phyloP scores from a whole-genome alignment of 2,113 vertebrate species.

The Felis chaus region DNA sequence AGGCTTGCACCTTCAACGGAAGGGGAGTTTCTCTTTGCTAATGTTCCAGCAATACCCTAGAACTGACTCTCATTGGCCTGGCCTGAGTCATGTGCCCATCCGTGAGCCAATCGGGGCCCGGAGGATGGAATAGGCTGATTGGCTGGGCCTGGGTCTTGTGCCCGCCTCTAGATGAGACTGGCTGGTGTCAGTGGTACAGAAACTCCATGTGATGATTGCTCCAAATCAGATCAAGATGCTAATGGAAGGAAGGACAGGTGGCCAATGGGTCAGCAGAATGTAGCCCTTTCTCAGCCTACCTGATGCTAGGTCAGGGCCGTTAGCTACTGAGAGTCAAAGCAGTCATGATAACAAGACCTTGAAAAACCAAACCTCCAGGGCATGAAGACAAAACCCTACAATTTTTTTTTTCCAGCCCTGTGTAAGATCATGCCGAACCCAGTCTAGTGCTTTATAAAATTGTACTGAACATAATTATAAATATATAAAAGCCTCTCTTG shows the following conservation, averaged over 20 bases:
- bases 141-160: not conserved
- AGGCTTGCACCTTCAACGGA: not conserved
- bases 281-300: not conserved
- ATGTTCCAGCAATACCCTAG: not conserved
- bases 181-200: not conserved
- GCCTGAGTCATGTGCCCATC: not conserved
- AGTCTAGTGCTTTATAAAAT: not conserved
- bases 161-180: not conserved
- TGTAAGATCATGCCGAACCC: not conserved
- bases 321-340: not conserved
- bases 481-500: not conserved
- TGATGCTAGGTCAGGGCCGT: rapidly evolving
- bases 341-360: not conserved
- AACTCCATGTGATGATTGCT: not conserved
- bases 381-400: not conserved
- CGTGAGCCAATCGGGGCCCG: not conserved
- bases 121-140: not conserved
- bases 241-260: rapidly evolving
- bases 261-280: not conserved
- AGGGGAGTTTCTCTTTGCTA: not conserved
- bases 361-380: not conserved
- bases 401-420: not conserved
- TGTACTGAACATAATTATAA: not conserved
- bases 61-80: not conserved
- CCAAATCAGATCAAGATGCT: not conserved